Conservation (phyloP, 2,888 invertebrate genomes). For the Temnothorax rugatulus region DNA sequence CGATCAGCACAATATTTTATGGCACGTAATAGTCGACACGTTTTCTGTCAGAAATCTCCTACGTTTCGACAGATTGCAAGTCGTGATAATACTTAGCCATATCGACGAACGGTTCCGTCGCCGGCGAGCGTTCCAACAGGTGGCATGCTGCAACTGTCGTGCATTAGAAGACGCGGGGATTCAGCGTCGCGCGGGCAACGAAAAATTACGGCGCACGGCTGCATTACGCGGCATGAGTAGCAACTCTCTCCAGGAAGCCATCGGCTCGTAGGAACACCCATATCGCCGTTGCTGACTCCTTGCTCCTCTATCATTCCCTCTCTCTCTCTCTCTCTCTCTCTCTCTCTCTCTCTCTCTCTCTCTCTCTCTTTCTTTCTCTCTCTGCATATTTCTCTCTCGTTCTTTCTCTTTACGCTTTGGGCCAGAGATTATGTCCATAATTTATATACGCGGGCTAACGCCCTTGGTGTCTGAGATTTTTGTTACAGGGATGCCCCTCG, state of each 20-base stretch:
- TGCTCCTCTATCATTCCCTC: background rate
- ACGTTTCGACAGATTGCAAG: slow-evolving; percentile 31
- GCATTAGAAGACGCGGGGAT: slow-evolving; percentile 55
- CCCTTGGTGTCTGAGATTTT: slow-evolving; percentile 60
- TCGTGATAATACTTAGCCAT: slow-evolving; percentile 17
- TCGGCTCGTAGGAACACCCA: slow-evolving; percentile 78
- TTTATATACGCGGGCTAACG: slow-evolving; percentile 63
- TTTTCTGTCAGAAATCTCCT: background rate
- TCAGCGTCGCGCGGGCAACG: slow-evolving; percentile 63
- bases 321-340: slow-evolving; percentile 21
- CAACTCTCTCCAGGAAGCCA: slow-evolving; percentile 77
- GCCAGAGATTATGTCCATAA: slow-evolving; percentile 64
- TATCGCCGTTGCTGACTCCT: slow-evolving; percentile 70
- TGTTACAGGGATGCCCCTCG: slow-evolving; percentile 35
- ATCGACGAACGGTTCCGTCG: slow-evolving; percentile 34
- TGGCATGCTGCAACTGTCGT: slow-evolving; percentile 47
- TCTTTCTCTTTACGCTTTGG: slow-evolving; percentile 51
- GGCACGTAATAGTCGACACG: background rate
- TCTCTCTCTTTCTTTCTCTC: slow-evolving; percentile 35
- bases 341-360: slow-evolving; percentile 10
- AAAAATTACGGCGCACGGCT: slow-evolving; percentile 73
- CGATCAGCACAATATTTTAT: slow-evolving; percentile 3
- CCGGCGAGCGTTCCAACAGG: slow-evolving; percentile 47
- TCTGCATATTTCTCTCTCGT: background rate
- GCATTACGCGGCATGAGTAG: slow-evolving; percentile 80